Base-by-base conservation (phyloP, 2,113 vertebrate genomes). In the Hippoglossus stenolepis region DNA sequence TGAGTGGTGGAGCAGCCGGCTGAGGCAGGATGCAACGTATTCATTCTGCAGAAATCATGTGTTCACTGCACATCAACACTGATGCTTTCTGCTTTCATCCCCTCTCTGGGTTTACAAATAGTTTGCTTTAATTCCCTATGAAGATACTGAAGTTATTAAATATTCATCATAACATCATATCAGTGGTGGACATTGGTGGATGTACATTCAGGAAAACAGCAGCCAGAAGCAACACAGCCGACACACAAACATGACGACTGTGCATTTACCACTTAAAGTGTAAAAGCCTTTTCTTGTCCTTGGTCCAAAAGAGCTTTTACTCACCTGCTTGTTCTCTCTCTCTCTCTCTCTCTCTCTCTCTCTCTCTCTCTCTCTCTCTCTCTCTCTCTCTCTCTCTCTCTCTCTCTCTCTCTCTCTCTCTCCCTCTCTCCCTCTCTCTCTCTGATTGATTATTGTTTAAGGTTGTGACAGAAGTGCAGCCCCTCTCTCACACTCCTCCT, bases 261-360 rank as follows among this genome's bases (percentile, higher is more conserved):
- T 84, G 77, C 82, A 87, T 91, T 92, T 89, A 92, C 85, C 84
- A 87, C 77, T 85, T 80, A 45, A 54, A 77, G 68, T 78, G 84
- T 93, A 92, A 94, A 91, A 93, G 89, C 89, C 60, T 90, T 93
- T 92, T 69, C 89, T 93, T 93, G 90, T 94, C 80, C 85, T 79
- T 62, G 70, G 72, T 94, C 93, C 92, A 94, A 88, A 87, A 93
- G 83, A 90, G 93, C 91, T 93, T 93, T 93, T 93, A 93, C 84
- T 79, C 86, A 75, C 40, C 40, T 24, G 20, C 45, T 80, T 28
- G 20, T 35, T 75, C 74, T 56, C 14, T 43, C 20, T 23, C 14
- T 54, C 51, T 67, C 51, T 57, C 45, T 24, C 59, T 61, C 63
- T 17, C 35, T 57, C 45, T 6, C 61, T 72, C 63, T 17, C 40